Evolutionary conservation across 1,140 invertebrate species (phyloP).

Genomic region (Zophobas morio): DNA sequence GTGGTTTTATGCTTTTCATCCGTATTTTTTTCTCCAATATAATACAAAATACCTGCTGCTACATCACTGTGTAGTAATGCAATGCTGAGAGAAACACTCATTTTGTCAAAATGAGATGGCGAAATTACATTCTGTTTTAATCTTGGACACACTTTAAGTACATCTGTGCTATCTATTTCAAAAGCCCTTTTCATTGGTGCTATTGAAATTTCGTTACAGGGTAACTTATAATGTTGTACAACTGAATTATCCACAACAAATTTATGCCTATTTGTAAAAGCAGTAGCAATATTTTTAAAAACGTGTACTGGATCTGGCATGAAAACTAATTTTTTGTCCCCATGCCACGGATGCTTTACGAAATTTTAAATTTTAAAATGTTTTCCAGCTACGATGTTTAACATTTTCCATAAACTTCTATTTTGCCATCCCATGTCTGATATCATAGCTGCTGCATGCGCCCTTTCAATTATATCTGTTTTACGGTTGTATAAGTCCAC

Average conservation of each 20-base stretch:
- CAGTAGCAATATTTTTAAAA: constrained; percentile 5
- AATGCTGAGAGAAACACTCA: constrained; percentile 22
- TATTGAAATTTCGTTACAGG: background rate
- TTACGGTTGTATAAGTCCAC: background rate
- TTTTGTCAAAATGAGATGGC: constrained; percentile 37
- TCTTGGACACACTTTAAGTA: constrained; percentile 3
- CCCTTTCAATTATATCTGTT: background rate
- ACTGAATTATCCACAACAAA: constrained; percentile 18
- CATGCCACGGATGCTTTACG: constrained; percentile 7
- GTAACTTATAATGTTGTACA: constrained; percentile 25
- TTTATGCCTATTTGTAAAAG: constrained; percentile 9
- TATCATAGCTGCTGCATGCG: background rate
- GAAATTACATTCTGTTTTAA: constrained; percentile 31
- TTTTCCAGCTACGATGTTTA: background rate
- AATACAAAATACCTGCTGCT: background rate
- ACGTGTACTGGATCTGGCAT: constrained; percentile 45
- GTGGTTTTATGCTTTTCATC: too few relatives aligned
- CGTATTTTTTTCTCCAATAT: too few relatives aligned
- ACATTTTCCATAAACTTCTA: constrained; percentile 22
- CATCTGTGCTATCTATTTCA: background rate
- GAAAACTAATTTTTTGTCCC: constrained; percentile 12
- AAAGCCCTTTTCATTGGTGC: constrained; percentile 2
- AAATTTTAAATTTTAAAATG: constrained; percentile 33
- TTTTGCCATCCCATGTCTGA: constrained; percentile 41
- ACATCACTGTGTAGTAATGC: constrained; percentile 34